Conservation (phyloP, 2,888 invertebrate species). For the Archips crataeganus region DNA sequence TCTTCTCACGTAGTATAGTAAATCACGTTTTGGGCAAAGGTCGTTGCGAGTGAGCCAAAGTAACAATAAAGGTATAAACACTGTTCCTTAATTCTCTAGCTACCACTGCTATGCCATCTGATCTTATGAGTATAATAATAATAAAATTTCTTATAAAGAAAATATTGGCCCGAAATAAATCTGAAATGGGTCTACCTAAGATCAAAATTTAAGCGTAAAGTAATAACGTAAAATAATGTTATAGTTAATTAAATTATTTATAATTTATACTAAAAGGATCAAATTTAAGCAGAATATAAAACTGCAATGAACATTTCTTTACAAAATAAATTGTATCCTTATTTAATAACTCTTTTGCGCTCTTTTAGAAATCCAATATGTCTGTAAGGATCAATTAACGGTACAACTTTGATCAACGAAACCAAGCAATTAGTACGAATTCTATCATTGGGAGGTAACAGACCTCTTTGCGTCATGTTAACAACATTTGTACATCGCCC, state of each 20-base stretch:
- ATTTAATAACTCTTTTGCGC: background rate
- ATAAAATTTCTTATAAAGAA: background rate
- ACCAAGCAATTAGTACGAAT: slow-evolving; percentile 30
- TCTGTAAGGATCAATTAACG: slow-evolving; percentile 2
- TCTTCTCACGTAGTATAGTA: slow-evolving; percentile 33
- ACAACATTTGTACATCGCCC: slow-evolving; percentile 31
- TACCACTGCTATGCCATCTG: background rate
- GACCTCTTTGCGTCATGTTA: slow-evolving; percentile 13
- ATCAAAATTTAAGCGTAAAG: no score
- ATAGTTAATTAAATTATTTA: no score
- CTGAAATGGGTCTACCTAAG: no score
- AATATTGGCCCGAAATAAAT: no score
- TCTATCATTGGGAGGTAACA: slow-evolving; percentile 29
- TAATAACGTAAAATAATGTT: no score
- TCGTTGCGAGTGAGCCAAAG: slow-evolving; percentile 7
- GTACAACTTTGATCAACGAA: slow-evolving; percentile 29
- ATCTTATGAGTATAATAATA: background rate
- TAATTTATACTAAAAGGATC: background rate
- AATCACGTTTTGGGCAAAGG: slow-evolving; percentile 34
- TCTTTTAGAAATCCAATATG: background rate
- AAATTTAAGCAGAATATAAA: background rate
- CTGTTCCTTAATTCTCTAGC: slow-evolving; percentile 7
- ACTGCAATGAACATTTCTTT: no score
- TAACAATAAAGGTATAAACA: slow-evolving; percentile 21
- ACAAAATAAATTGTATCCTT: background rate